Evolutionary conservation across 2,797 vertebrate genomes (phyloP).

Genomic region (Steatocranus sp.): DNA sequence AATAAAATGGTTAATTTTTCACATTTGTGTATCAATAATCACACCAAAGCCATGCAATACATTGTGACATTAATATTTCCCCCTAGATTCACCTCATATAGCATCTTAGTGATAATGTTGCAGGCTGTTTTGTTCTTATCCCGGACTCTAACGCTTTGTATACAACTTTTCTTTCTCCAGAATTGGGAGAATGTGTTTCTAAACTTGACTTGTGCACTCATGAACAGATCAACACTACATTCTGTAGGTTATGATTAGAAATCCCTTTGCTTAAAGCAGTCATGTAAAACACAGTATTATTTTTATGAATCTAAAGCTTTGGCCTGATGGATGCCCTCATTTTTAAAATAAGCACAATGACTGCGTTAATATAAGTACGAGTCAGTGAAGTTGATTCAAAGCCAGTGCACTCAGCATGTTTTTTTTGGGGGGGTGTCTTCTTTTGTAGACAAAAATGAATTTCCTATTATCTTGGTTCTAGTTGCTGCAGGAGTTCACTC

Average conservation of each 20-base stretch:
- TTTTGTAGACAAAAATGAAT: conserved; percentile 6
- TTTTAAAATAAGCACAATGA: background rate
- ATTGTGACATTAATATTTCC: background rate
- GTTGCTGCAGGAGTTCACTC: background rate
- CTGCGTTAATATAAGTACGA: background rate
- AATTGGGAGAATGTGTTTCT: background rate
- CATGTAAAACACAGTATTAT: background rate
- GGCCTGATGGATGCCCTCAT: background rate
- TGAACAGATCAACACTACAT: background rate
- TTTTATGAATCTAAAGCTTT: background rate
- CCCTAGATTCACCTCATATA: background rate
- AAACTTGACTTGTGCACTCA: background rate
- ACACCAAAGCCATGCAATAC: background rate
- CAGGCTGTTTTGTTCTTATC: background rate
- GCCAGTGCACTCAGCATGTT: background rate
- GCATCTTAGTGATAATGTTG: background rate
- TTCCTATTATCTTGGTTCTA: conserved; percentile 8
- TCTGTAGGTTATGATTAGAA: background rate
- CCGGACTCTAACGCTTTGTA: background rate
- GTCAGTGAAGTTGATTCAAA: background rate
- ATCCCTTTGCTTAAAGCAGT: background rate
- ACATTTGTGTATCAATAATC: background rate
- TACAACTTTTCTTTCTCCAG: background rate
- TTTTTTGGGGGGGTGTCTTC: rapidly evolving
- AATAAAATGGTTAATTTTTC: background rate